Evolutionary conservation across 1,140 invertebrate genomes (phyloP), one percentile per base, ranked within the genome.

Genomic region (Panonychus citri): DNA sequence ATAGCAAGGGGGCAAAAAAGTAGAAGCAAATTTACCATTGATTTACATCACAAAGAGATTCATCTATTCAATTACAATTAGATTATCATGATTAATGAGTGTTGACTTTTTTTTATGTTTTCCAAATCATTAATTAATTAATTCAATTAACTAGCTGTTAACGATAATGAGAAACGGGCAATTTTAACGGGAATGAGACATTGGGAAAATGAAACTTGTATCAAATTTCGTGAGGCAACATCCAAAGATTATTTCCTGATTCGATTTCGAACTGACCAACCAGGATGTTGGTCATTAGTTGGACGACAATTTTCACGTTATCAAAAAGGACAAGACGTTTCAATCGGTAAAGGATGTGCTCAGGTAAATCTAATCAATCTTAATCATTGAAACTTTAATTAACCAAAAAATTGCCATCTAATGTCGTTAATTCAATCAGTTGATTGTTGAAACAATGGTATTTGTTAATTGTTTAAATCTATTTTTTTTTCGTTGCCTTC

Each of bases 181-280:
- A 62, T 63, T 19, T 19, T 56, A 19, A 53, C 49, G n/a, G 63
- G 64, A 3, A 59, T 65, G n/a, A 49, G 30, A 30, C 50, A 63
- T 28, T 65, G 64, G 64, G 52, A 64, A 49, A 56, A 62, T 37
- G 48, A 58, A n/a, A 60, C 64, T 0, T 65, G 64, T 51, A 25
- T 65, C 5, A 59, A 27, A n/a, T 65, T 65, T 51, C 53, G 49
- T 2, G 58, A 53, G 34, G 56, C 37, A 34, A 34, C 25, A n/a
- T n/a, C 34, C 0, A 24, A 54, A 3, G 60, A 61, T 55, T 57
- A 54, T 24, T 53, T 25, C 10, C 60, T 43, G 25, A 15, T 63
- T 21, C 53, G 60, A 10, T 63, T 62, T 26, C 59, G 60, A 54
- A 46, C 56, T 2, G 62, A 63, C 8, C 54, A 52, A 49, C 51